Conservation (phyloP, 1,140 invertebrate genomes). For the Drosophila bipectinata region DNA sequence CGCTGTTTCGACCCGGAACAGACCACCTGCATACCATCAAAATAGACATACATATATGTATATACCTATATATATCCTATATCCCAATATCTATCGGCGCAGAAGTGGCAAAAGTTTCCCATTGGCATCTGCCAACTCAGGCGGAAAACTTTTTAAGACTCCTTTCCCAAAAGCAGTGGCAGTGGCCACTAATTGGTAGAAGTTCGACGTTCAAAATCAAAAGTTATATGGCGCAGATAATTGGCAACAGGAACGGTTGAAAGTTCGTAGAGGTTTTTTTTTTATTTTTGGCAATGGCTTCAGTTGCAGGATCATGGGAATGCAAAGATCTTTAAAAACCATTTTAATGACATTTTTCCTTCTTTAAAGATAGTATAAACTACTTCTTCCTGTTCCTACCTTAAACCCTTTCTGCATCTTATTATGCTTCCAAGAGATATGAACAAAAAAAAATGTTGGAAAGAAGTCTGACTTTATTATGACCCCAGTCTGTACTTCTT, state of each 20-base stretch:
- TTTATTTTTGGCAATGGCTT: not conserved
- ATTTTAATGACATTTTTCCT: too few relatives aligned
- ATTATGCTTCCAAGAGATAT: not conserved
- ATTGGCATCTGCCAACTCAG: conserved; percentile 41
- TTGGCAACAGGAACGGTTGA: conserved; percentile 10
- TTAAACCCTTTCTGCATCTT: not conserved
- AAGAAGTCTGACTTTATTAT: conserved; percentile 41
- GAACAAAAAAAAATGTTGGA: conserved; percentile 18
- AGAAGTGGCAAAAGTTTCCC: conserved; percentile 17
- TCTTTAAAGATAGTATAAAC: too few relatives aligned
- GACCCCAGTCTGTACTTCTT: conserved; percentile 5
- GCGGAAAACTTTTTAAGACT: conserved; percentile 42
- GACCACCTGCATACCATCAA: conserved; percentile 24
- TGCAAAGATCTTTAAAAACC: too few relatives aligned
- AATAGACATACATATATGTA: not conserved
- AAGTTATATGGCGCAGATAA: conserved; percentile 46
- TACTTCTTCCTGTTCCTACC: too few relatives aligned
- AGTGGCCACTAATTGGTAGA: conserved; percentile 39
- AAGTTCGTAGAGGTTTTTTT: not conserved
- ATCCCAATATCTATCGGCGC: not conserved
- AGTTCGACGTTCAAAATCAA: conserved; percentile 49
- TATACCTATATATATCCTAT: conserved; percentile 11
- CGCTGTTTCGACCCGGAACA: conserved; percentile 27
- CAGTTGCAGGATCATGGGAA: not conserved
- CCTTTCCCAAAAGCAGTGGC: conserved; percentile 4